These are phyloP conservation scores for Palloptera scutellata DNA, from an alignment of 2,888 invertebrate genomes.

Conservation along the genomic window DNA sequence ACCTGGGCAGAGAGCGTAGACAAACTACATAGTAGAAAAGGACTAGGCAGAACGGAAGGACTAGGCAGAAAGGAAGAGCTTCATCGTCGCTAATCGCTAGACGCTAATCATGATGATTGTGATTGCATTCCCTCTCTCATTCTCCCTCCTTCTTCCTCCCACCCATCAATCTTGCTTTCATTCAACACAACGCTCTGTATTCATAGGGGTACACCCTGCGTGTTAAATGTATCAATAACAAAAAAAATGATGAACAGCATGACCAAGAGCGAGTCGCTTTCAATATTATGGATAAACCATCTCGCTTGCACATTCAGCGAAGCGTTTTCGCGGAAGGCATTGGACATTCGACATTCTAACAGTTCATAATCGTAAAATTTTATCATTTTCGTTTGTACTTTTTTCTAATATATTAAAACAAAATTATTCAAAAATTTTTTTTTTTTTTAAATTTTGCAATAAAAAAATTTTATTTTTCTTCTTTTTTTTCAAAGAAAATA, in stretches of 20 bases:
- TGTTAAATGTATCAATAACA: too few species aligned
- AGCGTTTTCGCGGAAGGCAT: constrained; percentile 16
- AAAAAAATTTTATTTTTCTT: background rate
- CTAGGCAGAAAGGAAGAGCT: background rate
- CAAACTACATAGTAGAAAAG: background rate
- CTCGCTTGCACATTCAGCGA: constrained; percentile 3
- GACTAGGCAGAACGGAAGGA: background rate
- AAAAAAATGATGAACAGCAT: constrained; percentile 3
- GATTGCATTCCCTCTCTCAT: too few species aligned
- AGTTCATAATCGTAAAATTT: constrained; percentile 47
- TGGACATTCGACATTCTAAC: constrained; percentile 41
- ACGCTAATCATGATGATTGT: background rate
- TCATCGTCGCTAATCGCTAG: background rate
- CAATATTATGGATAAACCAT: constrained; percentile 4
- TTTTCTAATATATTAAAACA: background rate
- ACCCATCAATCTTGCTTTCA: too few species aligned
- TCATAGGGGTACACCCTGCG: too few species aligned
- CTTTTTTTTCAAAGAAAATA: too few species aligned
- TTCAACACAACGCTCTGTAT: too few species aligned
- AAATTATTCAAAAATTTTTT: background rate
- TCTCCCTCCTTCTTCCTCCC: too few species aligned
- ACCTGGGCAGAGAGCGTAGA: background rate
- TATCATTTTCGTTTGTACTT: constrained; percentile 40
- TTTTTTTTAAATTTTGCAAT: background rate
- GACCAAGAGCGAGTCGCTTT: constrained; percentile 7